Evolutionary conservation across 2,797 vertebrate genomes (phyloP).

Genomic region (Chiroxiphia lanceolata): DNA sequence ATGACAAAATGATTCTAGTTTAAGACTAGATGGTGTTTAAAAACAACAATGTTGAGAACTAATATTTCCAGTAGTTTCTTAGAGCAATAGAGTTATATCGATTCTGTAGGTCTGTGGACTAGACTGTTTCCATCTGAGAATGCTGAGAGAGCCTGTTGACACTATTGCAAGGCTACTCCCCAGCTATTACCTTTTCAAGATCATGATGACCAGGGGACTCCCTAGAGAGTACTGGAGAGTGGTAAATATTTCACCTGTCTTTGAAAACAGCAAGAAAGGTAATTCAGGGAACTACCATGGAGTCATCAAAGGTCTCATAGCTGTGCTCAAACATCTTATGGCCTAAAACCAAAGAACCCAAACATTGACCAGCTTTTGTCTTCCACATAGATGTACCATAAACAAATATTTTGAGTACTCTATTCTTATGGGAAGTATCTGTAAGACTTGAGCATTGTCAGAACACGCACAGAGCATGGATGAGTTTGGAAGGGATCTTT

Average conservation of each 20-base stretch:
- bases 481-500: not conserved
- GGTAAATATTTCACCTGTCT: not conserved
- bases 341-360: not conserved
- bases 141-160: not conserved
- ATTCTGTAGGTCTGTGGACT: not conserved
- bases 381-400: not conserved
- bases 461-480: not conserved
- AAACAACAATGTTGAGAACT: not conserved
- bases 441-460: not conserved
- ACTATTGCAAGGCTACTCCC: not conserved
- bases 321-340: not conserved
- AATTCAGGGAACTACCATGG: not conserved
- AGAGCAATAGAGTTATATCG: fast-evolving
- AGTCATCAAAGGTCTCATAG: not conserved
- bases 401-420: not conserved
- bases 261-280: not conserved
- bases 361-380: not conserved
- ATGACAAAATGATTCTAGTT: not conserved
- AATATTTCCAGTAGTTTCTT: not conserved
- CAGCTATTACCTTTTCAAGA: not conserved
- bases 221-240: not conserved
- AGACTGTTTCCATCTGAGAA: not conserved
- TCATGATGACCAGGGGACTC: not conserved
- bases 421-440: not conserved
- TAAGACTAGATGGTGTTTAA: not conserved